Percentiles rank a stretch among this genome's conserved stretches.
phyloP scores from a whole-genome alignment of 2,113 vertebrate genomes.

The Sturnus vulgaris region DNA sequence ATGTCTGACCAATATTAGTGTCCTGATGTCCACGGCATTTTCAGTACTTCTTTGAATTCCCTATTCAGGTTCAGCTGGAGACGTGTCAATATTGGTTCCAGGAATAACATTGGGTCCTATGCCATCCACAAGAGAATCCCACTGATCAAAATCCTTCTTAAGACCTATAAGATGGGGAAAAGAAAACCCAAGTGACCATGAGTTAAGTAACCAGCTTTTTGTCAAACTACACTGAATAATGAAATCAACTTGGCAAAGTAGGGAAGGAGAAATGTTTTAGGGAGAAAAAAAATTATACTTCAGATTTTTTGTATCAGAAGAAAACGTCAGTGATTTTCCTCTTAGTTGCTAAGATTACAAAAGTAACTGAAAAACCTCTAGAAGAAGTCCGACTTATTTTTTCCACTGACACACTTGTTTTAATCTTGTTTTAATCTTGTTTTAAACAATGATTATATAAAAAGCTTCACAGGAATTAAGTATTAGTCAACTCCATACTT shows the following conservation, averaged over 20 bases:
- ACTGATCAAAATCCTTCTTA: slow-evolving; percentile 84
- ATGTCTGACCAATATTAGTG: neutral
- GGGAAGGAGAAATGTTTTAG: neutral
- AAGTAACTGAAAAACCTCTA: neutral
- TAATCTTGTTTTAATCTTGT: neutral
- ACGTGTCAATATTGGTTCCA: slow-evolving; percentile 77
- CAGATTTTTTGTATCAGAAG: neutral
- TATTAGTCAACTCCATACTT: neutral
- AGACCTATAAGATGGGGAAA: slow-evolving; percentile 71
- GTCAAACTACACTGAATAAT: neutral
- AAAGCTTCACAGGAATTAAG: neutral
- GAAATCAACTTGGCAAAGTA: neutral
- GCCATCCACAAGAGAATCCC: slow-evolving; percentile 88
- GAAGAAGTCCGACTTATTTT: neutral
- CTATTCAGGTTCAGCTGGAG: slow-evolving; percentile 28
- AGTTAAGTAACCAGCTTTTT: neutral
- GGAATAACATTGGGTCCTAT: slow-evolving; percentile 84
- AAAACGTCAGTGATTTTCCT: neutral
- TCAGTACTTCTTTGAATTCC: neutral
- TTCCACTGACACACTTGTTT: neutral
- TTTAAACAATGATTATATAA: neutral
- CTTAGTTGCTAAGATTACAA: neutral
- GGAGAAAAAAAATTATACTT: neutral
- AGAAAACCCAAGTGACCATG: neutral
- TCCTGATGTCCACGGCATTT: neutral